phyloP scores from a whole-genome alignment of 2,797 vertebrate genomes.

The Danio jaintianensis region DNA sequence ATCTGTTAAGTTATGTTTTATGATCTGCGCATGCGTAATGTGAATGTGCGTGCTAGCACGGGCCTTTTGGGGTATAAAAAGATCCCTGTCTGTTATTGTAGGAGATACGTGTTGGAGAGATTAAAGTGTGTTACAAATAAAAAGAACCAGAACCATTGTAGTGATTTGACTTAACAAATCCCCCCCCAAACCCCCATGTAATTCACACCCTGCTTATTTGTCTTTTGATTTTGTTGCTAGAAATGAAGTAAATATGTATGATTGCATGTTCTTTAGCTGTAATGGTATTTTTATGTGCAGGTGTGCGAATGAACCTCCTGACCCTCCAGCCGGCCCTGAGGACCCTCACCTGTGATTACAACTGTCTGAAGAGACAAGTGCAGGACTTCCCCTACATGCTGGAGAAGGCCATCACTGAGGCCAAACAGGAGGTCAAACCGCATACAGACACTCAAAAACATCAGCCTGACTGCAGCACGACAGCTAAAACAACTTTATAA shows the following conservation, averaged over 20 bases:
- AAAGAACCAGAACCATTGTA: too few relatives aligned
- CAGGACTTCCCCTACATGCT: conserved; percentile 92
- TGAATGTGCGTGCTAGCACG: too few relatives aligned
- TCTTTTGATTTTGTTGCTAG: background rate
- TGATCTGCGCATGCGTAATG: too few relatives aligned
- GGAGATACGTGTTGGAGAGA: too few relatives aligned
- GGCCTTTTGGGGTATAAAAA: too few relatives aligned
- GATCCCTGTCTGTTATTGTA: too few relatives aligned
- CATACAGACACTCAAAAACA: background rate
- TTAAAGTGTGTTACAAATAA: too few relatives aligned
- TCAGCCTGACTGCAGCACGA: background rate
- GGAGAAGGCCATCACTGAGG: conserved; percentile 85
- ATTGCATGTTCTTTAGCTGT: background rate
- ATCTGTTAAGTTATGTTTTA: too few relatives aligned
- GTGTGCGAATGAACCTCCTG: conserved; percentile 90
- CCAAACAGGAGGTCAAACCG: conserved; percentile 87
- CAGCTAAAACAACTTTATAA: background rate
- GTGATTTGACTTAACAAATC: too few relatives aligned
- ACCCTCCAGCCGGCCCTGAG: conserved; percentile 92
- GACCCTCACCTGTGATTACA: conserved; percentile 93
- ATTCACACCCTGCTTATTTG: too few relatives aligned
- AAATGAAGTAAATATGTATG: background rate
- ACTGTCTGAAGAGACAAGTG: conserved; percentile 92
- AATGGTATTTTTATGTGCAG: conserved; percentile 67
- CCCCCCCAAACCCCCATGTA: too few relatives aligned